Evolutionary conservation across 2,113 vertebrate species (phyloP), one percentile per base, ranked within the genome.

Genomic region (Pterocles orientalis): DNA sequence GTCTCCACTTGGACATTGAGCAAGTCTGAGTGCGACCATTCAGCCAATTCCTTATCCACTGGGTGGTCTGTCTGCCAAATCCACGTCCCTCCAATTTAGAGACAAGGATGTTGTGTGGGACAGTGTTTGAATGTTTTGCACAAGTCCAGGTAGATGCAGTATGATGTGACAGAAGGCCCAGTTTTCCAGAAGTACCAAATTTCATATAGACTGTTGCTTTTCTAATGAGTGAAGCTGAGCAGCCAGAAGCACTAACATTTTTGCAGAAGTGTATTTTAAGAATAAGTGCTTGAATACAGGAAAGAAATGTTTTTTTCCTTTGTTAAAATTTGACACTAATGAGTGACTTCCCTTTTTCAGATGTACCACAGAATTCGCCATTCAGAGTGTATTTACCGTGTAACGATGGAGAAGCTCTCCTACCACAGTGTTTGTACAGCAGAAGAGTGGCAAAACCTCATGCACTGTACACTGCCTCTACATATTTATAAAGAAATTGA

Each of bases 311-410:
- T 54, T 88, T 88, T 66, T 58, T 18, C 26, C 18, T 62, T 34
- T 48, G 29, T 72, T 47, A 66, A 71, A 90, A 76, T 86, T 61
- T 50, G 25, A 34, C 60, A 24, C 36, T 83, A 12, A 28, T 31
- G 18, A 60, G 11, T 33, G 9, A 29, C 8, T 58, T 62, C 25
- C 23, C 43, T 65, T 82, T 85, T 90, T 56, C 95, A 99, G 99
- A 99, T 99, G 99, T 99, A 99, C 96, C 99, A 99, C 95, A 98
- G 99, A 96, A 99, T 99, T 93, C 99, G 99, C 77, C 99, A 99
- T 97, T 99, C 99, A 23, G 99, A 99, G 98, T 99, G 99, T 97
- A 99, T 99, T 97, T 99, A 99, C 97, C 98, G 99, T 90, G 99
- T 99, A 71, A 99, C 99, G 0, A 99, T 99, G 99, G 99, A 99